Conservation (phyloP, 2,113 vertebrate genomes). For the Herpetotheres cachinnans region DNA sequence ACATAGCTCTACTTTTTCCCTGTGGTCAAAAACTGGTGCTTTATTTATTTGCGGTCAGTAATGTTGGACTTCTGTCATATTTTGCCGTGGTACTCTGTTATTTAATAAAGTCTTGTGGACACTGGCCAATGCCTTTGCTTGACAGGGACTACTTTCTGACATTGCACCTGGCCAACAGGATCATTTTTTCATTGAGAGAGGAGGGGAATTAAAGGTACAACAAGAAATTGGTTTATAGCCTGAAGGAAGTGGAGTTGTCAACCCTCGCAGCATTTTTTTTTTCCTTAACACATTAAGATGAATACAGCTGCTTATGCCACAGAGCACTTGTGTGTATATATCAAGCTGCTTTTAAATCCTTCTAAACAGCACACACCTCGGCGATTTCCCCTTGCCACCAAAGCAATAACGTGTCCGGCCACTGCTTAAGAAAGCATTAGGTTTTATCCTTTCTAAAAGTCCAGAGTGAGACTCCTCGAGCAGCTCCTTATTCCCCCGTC, state of each 20-base stretch:
- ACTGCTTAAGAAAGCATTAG: not conserved
- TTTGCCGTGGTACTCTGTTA: not conserved
- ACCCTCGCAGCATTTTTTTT: not conserved
- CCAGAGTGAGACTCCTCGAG: accelerated
- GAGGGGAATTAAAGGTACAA: not conserved
- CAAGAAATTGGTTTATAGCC: conserved; percentile 20
- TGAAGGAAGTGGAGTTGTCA: not conserved
- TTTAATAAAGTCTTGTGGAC: not conserved
- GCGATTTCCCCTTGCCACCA: not conserved
- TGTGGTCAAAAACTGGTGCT: not conserved
- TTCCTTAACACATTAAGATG: not conserved
- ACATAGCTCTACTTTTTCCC: not conserved
- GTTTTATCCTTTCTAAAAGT: not conserved
- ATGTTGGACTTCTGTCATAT: not conserved
- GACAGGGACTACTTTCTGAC: not conserved
- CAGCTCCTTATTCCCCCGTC: not conserved
- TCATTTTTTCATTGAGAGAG: not conserved
- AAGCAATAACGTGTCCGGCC: not conserved
- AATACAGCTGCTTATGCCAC: not conserved
- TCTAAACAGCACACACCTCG: not conserved
- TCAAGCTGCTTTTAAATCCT: not conserved
- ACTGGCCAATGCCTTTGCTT: conserved; percentile 7
- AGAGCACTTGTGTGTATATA: not conserved
- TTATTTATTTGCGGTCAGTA: conserved; percentile 12
- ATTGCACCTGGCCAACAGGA: conserved; percentile 18